phyloP scores from a whole-genome alignment of 2,113 vertebrate species.

The Gobius niger region DNA sequence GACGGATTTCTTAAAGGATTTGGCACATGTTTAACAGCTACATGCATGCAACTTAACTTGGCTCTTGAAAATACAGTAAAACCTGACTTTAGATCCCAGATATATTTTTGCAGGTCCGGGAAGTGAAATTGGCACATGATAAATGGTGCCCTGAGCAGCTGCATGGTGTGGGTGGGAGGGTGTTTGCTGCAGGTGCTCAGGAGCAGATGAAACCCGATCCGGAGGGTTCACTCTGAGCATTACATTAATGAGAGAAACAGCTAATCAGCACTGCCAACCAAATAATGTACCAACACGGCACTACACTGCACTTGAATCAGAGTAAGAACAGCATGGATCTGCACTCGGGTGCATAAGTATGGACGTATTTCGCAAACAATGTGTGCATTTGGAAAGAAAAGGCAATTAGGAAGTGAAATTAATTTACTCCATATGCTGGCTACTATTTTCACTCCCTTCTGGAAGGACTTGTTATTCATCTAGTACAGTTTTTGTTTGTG shows the following conservation, averaged over 20 bases:
- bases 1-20: no score
- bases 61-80: neutral
- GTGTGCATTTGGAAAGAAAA: neutral
- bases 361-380: neutral
- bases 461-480: no score
- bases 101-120: neutral
- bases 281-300: neutral
- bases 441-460: no score
- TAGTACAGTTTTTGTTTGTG: no score
- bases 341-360: neutral
- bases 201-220: constrained; percentile 11
- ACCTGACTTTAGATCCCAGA: neutral
- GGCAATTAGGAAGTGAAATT: no score
- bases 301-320: neutral
- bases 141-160: constrained; percentile 4
- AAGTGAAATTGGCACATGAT: constrained; percentile 10
- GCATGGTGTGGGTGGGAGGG: constrained; percentile 8
- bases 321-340: neutral
- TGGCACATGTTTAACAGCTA: neutral
- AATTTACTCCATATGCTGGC: no score
- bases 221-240: constrained; percentile 8
- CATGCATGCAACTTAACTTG: neutral
- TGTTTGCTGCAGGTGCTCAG: constrained; percentile 3
- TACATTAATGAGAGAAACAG: constrained; percentile 5
- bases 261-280: neutral